phyloP scores from a whole-genome alignment of 2,888 invertebrate genomes.

The Platycheirus rosarum region DNA sequence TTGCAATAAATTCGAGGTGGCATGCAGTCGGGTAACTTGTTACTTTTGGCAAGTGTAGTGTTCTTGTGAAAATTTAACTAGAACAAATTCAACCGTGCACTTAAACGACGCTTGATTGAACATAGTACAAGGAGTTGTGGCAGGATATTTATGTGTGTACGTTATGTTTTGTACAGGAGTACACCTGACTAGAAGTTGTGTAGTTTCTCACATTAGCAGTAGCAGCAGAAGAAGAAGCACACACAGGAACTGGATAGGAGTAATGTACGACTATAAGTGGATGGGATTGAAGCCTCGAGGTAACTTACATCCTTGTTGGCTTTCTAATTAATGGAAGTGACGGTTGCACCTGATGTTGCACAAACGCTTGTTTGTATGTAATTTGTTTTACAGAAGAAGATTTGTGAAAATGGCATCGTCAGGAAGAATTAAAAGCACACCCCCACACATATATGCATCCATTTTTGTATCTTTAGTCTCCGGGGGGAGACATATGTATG shows the following conservation, averaged over 20 bases:
- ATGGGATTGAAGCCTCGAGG: constrained; percentile 73
- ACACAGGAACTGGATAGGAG: constrained; percentile 50
- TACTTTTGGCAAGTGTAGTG: constrained; percentile 69
- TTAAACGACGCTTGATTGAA: constrained; percentile 74
- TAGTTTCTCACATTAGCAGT: background rate
- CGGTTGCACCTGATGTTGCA: constrained; percentile 74
- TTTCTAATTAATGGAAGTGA: constrained; percentile 74
- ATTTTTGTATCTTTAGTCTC: too few relatives aligned
- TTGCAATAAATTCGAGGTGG: constrained; percentile 71
- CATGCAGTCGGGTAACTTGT: constrained; percentile 72
- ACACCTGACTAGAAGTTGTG: too few relatives aligned
- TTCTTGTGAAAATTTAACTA: constrained; percentile 72
- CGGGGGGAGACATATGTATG: too few relatives aligned
- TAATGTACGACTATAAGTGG: constrained; percentile 74
- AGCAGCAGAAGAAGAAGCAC: constrained; percentile 16
- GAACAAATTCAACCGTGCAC: constrained; percentile 74
- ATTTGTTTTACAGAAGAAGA: constrained; percentile 67
- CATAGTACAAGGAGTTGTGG: constrained; percentile 59
- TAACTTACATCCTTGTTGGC: constrained; percentile 74
- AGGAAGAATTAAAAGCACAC: constrained; percentile 67
- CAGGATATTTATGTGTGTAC: constrained; percentile 52
- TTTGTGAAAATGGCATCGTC: constrained; percentile 73
- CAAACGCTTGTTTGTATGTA: too few relatives aligned
- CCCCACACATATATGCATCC: too few relatives aligned
- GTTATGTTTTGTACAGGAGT: constrained; percentile 30